Evolutionary conservation across 2,113 vertebrate species (phyloP), one percentile per base, ranked within the genome.

Genomic region (Ammodramus savannarum): DNA sequence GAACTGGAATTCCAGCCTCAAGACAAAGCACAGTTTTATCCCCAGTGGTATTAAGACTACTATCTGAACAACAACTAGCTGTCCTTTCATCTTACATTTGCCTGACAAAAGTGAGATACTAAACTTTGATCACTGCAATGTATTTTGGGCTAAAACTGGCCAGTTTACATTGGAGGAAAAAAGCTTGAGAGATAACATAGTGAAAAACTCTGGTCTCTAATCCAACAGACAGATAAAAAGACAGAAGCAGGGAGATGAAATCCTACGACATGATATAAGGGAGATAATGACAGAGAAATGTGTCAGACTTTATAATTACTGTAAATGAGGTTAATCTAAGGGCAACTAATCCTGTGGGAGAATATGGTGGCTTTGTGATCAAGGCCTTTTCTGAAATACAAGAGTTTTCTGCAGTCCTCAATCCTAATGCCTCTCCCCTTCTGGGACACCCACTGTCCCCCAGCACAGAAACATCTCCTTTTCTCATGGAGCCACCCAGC

Each of bases 301-400:
- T 85, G 66, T 79, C 85, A 93, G 92, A 87, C 92, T 91, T 94
- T 39, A 85, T 82, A 96, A 95, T 89, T 93, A 79, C 71, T 85
- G 62, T 73, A 93, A 91, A 91, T 88, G 76, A 94, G 88, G 88
- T 93, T 93, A 94, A 94, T 73, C 79, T 92, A 66, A 86, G 72
- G 90, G 68, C 72, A 95, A 22, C 58, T 84, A 73, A 93, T 89
- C 85, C 85, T 85, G 32, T 43, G 51, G 67, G 55, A 93, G 82
- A 90, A 86, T 63, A 38, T 22, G 58, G 44, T 55, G 21, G 54
- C 55, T 85, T 80, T 72, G 58, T 61, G 78, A 91, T 61, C 25
- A 78, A 76, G 66, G 49, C 16, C 31, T 89, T 55, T 38, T 66
- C 85, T 66, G 58, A 93, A 91, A 93, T 32, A 73, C 23, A 54